Conservation (phyloP, 2,797 vertebrate genomes). For the Tolypeutes matacus region DNA sequence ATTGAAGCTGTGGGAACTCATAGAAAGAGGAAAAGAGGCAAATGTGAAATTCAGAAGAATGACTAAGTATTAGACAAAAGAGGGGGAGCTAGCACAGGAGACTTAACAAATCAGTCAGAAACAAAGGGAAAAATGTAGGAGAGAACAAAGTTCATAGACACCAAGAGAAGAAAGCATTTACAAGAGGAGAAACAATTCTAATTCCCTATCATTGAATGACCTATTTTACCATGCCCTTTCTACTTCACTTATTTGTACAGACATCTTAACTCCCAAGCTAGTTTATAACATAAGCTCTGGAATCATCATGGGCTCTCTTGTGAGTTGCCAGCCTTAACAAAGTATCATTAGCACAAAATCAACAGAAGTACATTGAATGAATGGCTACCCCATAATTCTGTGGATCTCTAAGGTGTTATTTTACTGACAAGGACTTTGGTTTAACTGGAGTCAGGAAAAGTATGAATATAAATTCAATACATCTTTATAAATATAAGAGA, state of each 20-base stretch:
- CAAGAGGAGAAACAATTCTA: background rate
- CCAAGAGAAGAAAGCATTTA: background rate
- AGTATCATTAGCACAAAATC: background rate
- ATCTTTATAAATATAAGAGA: background rate
- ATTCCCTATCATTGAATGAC: background rate
- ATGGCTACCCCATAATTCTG: background rate
- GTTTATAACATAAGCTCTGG: background rate
- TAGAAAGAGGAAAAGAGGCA: background rate
- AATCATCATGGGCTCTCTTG: accelerated
- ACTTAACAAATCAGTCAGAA: background rate
- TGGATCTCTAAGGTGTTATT: background rate
- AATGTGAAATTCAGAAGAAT: background rate
- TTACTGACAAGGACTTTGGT: background rate
- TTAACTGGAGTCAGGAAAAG: background rate
- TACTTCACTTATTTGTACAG: background rate
- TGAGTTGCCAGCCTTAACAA: background rate
- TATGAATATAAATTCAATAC: background rate
- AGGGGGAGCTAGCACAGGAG: background rate
- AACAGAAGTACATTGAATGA: background rate
- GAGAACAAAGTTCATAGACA: background rate
- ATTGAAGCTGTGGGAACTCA: background rate
- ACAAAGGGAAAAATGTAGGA: accelerated
- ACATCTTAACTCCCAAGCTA: background rate
- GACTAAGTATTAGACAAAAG: background rate
- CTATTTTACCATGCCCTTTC: background rate